Evolutionary conservation across 1,140 invertebrate genomes (phyloP), one percentile per base, ranked within the genome.

Genomic region (Pinna nobilis): DNA sequence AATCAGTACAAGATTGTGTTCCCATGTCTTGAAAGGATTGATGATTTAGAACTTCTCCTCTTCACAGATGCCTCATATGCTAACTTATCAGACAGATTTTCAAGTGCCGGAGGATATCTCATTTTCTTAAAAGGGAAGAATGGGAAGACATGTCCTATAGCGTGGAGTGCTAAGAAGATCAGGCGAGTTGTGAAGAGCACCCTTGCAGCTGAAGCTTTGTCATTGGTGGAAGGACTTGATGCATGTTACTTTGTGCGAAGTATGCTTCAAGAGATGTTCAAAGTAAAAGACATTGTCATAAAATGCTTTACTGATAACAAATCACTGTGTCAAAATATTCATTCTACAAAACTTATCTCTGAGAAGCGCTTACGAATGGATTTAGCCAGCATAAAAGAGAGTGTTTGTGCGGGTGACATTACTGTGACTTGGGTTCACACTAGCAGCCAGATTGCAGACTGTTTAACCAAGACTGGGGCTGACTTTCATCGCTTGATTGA

Each of bases 281-380:
- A 32, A 32, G 23, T 5, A 30, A 11, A 18, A 13, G n/a, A 30
- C 25, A 23, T 60, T n/a, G 35, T 25, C 5, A 67, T 68, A 28
- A n/a, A n/a, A 28, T 74, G 71, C 61, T 7, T 57, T 18, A 60
- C 60, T 20, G 64, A 77, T 33, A 39, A 25, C 57, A 15, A 51
- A 18, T 77, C 75, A 9, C 49, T 77, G 20, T 41, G 15, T n/a
- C 64, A 74, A 53, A 65, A 70, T 4, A 44, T 74, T 5, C 32
- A 74, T 25, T 77, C 75, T 28, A 68, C 70, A 33, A 77, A 77
- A 28, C 41, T 51, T 39, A 70, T 77, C 4, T 30, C 63, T 2
- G 70, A 77, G 6, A 77, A 74, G 70, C 49, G 65, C 11, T 30
- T 77, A 13, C 47, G 63, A 57, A n/a, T 69, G 18, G 64, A 74